Percentiles rank a stretch among this genome's conserved stretches.
phyloP scores from a whole-genome alignment of 2,888 invertebrate species.

The Drosophila incognita region DNA sequence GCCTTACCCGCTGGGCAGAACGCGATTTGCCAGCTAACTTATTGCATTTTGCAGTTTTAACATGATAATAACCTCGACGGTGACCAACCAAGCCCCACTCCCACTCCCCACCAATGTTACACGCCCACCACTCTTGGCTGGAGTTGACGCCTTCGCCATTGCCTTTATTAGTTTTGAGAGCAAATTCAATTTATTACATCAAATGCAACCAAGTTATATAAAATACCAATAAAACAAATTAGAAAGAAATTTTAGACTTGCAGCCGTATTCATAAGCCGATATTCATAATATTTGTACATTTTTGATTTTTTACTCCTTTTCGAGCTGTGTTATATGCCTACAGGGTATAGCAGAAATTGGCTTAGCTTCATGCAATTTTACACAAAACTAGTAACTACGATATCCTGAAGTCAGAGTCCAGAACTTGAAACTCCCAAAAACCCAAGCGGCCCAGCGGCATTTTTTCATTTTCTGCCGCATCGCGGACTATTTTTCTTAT shows the following conservation, averaged over 20 bases:
- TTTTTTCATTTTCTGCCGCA: slow-evolving; percentile 46
- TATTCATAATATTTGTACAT: background rate
- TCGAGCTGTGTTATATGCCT: slow-evolving; percentile 1
- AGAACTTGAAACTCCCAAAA: slow-evolving; percentile 2
- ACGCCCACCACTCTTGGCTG: slow-evolving; percentile 25
- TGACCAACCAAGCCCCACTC: slow-evolving; percentile 31
- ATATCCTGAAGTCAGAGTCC: background rate
- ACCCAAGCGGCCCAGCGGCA: slow-evolving; percentile 30
- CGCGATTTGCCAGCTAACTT: slow-evolving; percentile 66
- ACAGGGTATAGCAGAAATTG: slow-evolving; percentile 23
- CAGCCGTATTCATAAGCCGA: background rate
- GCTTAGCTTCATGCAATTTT: background rate
- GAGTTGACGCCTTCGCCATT: slow-evolving; percentile 43
- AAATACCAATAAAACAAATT: background rate
- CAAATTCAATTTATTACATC: background rate
- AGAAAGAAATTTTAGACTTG: background rate
- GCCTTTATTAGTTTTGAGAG: slow-evolving; percentile 28
- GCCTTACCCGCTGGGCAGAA: slow-evolving; percentile 44
- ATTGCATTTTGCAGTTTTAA: slow-evolving; percentile 70
- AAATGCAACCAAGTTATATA: background rate
- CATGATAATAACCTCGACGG: slow-evolving; percentile 67
- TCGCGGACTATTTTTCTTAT: slow-evolving; percentile 11
- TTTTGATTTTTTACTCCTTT: background rate
- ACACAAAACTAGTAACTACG: slow-evolving; percentile 49
- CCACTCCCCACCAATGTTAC: background rate